Conservation (phyloP, 2,797 vertebrate species). For the Pipistrellus pygmaeus region DNA sequence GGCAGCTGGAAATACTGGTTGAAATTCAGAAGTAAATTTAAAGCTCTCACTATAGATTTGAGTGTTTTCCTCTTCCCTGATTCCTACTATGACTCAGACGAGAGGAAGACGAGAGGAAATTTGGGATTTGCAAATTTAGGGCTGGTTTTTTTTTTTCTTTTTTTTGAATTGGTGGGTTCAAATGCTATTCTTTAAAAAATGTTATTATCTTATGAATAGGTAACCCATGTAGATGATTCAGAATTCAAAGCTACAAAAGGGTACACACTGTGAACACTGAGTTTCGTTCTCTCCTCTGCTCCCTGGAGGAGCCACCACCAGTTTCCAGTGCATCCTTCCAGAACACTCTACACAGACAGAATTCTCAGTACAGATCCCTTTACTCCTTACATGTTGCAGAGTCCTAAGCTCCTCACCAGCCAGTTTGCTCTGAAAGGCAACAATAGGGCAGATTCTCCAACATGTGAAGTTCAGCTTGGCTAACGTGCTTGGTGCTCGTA, state of each 20-base stretch:
- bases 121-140: background rate
- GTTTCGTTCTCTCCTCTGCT: background rate
- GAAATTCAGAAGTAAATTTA: constrained; percentile 9
- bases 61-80: background rate
- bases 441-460: constrained; percentile 61
- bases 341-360: background rate
- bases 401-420: background rate
- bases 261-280: background rate
- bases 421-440: constrained; percentile 42
- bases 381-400: background rate
- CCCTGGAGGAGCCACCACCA: background rate
- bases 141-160: background rate
- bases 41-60: background rate
- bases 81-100: background rate
- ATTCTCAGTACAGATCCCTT: background rate
- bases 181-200: background rate
- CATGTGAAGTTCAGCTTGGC: constrained; percentile 52
- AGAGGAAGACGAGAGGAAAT: background rate
- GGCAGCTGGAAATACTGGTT: background rate
- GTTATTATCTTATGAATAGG: background rate
- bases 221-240: background rate
- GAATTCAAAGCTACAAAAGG: background rate
- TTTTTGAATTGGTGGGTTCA: background rate
- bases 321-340: background rate
- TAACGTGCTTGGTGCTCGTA: background rate